Evolutionary conservation across 2,113 vertebrate species (phyloP).

Genomic region (Gadus chalcogrammus): DNA sequence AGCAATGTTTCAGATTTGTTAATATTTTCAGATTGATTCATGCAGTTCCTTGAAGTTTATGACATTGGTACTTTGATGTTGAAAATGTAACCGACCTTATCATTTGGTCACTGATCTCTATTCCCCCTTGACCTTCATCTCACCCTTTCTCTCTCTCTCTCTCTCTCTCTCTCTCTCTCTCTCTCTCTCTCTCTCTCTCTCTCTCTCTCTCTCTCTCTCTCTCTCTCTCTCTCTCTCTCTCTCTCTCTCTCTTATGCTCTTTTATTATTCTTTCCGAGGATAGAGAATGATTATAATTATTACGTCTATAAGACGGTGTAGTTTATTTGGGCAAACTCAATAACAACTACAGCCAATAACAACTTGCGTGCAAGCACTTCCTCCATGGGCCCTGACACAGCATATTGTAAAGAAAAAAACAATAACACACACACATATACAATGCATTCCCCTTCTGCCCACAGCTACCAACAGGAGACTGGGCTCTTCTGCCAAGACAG

Average conservation of each 20-base stretch:
- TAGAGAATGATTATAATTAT: too few relatives aligned
- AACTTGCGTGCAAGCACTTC: background rate
- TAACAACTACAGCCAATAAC: background rate
- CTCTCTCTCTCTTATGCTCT: background rate
- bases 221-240: background rate
- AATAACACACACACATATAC: constrained; percentile 7
- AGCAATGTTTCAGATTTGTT: background rate
- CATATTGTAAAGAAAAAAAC: constrained; percentile 6
- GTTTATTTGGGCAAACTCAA: background rate
- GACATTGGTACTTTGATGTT: too few relatives aligned
- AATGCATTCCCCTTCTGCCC: constrained; percentile 51
- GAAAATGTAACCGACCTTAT: too few relatives aligned
- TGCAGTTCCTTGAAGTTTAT: too few relatives aligned
- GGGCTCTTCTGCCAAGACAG: constrained; percentile 52
- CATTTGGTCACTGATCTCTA: background rate
- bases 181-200: background rate
- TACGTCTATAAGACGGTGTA: too few relatives aligned
- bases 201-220: background rate
- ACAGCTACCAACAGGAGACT: constrained; percentile 43
- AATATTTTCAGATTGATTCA: too few relatives aligned
- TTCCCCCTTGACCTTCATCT: background rate
- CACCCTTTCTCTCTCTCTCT: background rate
- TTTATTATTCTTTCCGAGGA: constrained; percentile 5
- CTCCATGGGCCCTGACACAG: constrained; percentile 6
- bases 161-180: background rate